A percentile compares a stretch with the other conserved stretches of the same genome.
Conservation (phyloP, 2,113 vertebrate genomes). For the Paralichthys olivaceus region DNA sequence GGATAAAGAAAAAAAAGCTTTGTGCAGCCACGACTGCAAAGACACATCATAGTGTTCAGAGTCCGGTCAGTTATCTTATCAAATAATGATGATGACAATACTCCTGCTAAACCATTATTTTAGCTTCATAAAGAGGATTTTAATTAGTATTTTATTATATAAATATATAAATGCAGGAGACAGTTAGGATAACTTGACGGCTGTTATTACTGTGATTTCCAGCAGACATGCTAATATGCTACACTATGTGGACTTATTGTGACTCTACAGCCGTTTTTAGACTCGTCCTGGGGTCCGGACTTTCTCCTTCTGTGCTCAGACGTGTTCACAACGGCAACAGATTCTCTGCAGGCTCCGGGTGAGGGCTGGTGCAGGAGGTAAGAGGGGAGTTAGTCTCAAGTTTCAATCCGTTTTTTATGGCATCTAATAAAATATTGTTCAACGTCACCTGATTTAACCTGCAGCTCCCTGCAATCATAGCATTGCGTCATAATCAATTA, state of each 20-base stretch:
- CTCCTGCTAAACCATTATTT: neutral
- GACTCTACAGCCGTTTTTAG: neutral
- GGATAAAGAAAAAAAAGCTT: conserved; percentile 32
- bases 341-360: no score
- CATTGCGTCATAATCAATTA: no score
- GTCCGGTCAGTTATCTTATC: conserved; percentile 1
- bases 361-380: no score
- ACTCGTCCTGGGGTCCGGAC: no score
- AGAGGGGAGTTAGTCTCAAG: no score
- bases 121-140: neutral
- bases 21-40: conserved; percentile 10
- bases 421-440: no score
- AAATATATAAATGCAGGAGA: neutral
- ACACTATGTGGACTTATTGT: neutral
- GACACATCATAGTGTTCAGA: neutral
- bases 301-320: no score
- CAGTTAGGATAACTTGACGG: neutral
- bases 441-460: no score
- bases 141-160: neutral
- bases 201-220: neutral
- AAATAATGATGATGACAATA: neutral
- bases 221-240: neutral
- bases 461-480: no score
- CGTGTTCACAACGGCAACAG: no score
- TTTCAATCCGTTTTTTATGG: no score